Base-by-base conservation (phyloP, 2,888 invertebrate species). In the Stenchaetothrips biformis region DNA sequence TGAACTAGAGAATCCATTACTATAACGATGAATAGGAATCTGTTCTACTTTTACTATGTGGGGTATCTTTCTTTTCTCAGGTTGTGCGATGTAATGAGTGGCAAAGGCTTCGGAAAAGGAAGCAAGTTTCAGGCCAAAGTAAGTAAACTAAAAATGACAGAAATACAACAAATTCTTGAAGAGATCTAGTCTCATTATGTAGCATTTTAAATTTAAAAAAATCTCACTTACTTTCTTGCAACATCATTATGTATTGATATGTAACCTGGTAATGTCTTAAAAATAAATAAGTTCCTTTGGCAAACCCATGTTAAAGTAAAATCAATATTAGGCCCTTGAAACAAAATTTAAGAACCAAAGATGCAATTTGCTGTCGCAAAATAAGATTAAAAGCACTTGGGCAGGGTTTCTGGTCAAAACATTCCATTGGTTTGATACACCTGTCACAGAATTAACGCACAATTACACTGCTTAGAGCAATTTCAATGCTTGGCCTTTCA, bases 51-150 rank as follows among this genome's bases (percentile, higher is more conserved):
- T 9, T 21, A 49, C 6, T 78, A 47, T 78, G 81, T 48, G 21
- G 79, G 13, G 59, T 80, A 48, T 80, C 67, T 79, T 80, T 80
- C 83, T 81, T 86, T 82, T 87, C 90, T 83, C 87, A 91, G 92
- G 84, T 89, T 95, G 82, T 89, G 91, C 79, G 90, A 91, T 67
- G 81, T 93, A 0, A 85, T 95, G 21, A 91, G 92, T 84, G 94
- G 92, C 6, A 95, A 95, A 87, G 95, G 95, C 11, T 92, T 92
- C 49, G 92, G 91, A 78, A 93, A 93, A 85, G 91, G 92, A 79
- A 91, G 91, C 67, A 90, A 90, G 83, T 95, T 91, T 84, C 94
- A 94, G 87, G 95, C 93, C 0, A 95, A 95, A 88, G 92, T 93
- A 0, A 89, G 89, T 7, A 92, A 92, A 84, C 86, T 94, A 83